Evolutionary conservation across 53 echinoderm and acorn worm species (phyloP), one percentile per base, ranked within the genome.

Genomic region (Pentamera pediparva): DNA sequence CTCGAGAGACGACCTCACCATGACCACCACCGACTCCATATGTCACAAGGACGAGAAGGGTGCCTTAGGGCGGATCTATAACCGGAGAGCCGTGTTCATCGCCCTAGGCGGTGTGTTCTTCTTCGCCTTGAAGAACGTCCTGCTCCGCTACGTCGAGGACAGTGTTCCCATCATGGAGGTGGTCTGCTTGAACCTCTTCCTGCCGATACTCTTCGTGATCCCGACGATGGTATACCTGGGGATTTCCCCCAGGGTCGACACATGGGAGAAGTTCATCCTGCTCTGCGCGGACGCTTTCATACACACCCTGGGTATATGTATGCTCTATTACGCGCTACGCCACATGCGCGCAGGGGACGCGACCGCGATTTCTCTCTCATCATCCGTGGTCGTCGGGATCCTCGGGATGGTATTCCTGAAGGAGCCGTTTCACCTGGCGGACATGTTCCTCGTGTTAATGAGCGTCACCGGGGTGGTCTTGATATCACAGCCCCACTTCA

Each of bases 401-500:
- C 34, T 61, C n/a, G 61, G 32, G 19, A 61, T 15, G 34, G 34
- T 61, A 30, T 61, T 61, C 11, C n/a, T 61, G 34, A 61, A 61
- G 61, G 61, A 61, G 34, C 2, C 61, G 8, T 61, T 29, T 32
- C 29, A 32, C 19, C 31, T 61, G 32, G 15, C 34, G 11, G 61
- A 61, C 34, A 32, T 17, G 1, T 9, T 61, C 3, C 30, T 61
- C 18, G 32, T 32, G 5, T 29, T 33, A 32, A 35, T 61, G 6
- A 32, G 28, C 18, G n/a, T 61, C 18, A 19, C n/a, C 0, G 61
- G 61, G 3, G 61, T 61, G 11, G 11, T 30, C 34, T 35, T 61
- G 7, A 61, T 61, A 9, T 35, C 35, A 2, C 28, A 61, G 6
- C 61, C 61, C 3, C 6, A 27, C 34, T 61, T 61, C 11, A 33